These are phyloP conservation scores for Gallinago paraguaiae DNA, from an alignment of 2,113 vertebrate species.

Conservation along the genomic window DNA sequence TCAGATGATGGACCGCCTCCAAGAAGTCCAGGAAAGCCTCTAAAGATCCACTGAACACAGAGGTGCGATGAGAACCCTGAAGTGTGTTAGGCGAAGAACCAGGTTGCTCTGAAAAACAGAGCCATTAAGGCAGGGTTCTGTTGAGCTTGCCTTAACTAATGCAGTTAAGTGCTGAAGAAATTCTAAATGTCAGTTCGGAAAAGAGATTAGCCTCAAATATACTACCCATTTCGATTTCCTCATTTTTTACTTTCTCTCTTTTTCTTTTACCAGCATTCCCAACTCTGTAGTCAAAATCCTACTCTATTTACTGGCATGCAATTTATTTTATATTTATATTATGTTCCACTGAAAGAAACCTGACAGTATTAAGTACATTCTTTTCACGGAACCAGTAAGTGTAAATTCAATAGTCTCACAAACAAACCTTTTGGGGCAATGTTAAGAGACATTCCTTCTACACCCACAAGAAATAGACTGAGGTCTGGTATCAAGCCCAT, in stretches of 20 bases:
- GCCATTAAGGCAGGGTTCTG: background rate
- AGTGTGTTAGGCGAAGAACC: background rate
- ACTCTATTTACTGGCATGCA: background rate
- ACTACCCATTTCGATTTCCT: background rate
- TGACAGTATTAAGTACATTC: background rate
- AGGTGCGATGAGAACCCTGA: background rate
- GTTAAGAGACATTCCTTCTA: background rate
- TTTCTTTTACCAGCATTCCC: background rate
- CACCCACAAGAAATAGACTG: background rate
- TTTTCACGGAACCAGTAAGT: background rate
- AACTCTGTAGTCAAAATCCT: background rate
- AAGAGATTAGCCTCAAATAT: background rate
- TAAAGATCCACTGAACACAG: background rate
- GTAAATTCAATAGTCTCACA: background rate
- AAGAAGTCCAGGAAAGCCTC: background rate
- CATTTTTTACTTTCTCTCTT: rapidly evolving
- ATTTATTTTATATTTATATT: background rate
- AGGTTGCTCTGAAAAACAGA: background rate
- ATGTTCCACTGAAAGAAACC: background rate
- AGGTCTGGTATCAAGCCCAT: background rate
- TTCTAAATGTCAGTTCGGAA: background rate
- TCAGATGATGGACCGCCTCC: background rate
- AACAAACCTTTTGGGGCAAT: background rate
- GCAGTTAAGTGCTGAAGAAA: background rate
- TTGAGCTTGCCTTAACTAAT: background rate